Base-by-base conservation (phyloP, 2,113 vertebrate genomes). In the Poeciliopsis retropinna region DNA sequence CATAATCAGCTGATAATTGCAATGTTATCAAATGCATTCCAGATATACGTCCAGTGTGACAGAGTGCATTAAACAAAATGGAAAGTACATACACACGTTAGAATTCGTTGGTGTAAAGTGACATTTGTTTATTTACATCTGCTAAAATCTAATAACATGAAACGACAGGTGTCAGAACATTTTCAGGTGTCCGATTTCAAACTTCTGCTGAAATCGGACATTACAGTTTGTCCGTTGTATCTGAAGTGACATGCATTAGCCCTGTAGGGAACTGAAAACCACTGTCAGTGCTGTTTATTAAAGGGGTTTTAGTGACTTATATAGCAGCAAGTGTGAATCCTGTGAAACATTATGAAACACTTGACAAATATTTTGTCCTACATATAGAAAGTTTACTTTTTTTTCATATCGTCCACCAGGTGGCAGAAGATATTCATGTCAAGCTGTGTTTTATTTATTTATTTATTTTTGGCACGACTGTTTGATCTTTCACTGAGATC, bases 361-460 rank as follows among this genome's bases (percentile, higher is more conserved):
- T 28, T 62, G 60, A 62, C 11, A 62, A 62, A 15, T 22, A 62
- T 13, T 62, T 57, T 57, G 19, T 57, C 25, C 1, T 57, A n/a
- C 2, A 12, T 5, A 27, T 44, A 44, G 14, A 44, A 10, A 78
- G 34, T 60, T 57, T 5, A n/a, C 3, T 2, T 57, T 37, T 39
- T 62, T 69, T 32, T 37, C 0, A 0, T 63, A 27, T 41, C 22
- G 4, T 80, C 87, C 90, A 76, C 76, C 82, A 90, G 90, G 67
- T 81, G 89, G 89, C 85, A 89, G 62, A 39, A 74, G 54, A 60
- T 75, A 75, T 27, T 65, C 77, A 62, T 60, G 31, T 22, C 9
- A n/a, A n/a, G 25, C 72, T 3, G 32, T 3, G 19, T 5, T 14
- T 76, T 2, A 30, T 11, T 5, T 1, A 11, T 3, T 29, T 1